A percentile compares a stretch with the other conserved stretches of the same genome.
Evolutionary conservation across 2,113 vertebrate genomes (phyloP).

Genomic region (Sisor rabdophorus): DNA sequence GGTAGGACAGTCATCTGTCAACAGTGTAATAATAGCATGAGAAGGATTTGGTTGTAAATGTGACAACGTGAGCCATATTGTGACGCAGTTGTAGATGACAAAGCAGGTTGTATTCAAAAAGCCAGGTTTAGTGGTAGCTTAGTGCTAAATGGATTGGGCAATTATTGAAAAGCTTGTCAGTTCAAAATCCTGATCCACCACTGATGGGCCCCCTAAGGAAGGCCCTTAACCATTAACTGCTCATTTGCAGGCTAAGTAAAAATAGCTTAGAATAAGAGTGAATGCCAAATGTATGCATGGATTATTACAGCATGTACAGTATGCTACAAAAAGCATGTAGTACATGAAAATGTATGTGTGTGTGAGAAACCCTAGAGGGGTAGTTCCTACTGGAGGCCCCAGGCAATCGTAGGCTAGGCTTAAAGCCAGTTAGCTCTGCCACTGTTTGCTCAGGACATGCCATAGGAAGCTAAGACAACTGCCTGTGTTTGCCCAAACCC

Average conservation of each 20-base stretch:
- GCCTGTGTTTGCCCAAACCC: slow-evolving; percentile 69
- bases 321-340: not conserved
- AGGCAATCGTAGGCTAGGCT: slow-evolving; percentile 36
- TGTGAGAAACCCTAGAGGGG: not conserved
- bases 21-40: not conserved
- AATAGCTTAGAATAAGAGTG: no score
- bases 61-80: slow-evolving; percentile 23
- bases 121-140: no score
- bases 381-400: slow-evolving; percentile 32
- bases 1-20: slow-evolving; percentile 24
- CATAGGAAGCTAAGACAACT: slow-evolving; percentile 79
- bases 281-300: not conserved
- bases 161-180: no score
- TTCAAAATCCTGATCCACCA: no score
- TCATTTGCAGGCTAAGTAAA: no score
- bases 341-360: slow-evolving; percentile 14
- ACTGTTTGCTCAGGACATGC: slow-evolving; percentile 77
- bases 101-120: not conserved
- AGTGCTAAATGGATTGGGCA: no score
- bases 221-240: no score
- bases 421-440: slow-evolving; percentile 65
- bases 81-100: slow-evolving; percentile 1
- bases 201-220: no score
- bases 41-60: slow-evolving; percentile 24
- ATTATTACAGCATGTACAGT: not conserved